Percentiles rank a stretch among this genome's conserved stretches.
Conservation (phyloP, 2,113 vertebrate species). For the Sylvia atricapilla region DNA sequence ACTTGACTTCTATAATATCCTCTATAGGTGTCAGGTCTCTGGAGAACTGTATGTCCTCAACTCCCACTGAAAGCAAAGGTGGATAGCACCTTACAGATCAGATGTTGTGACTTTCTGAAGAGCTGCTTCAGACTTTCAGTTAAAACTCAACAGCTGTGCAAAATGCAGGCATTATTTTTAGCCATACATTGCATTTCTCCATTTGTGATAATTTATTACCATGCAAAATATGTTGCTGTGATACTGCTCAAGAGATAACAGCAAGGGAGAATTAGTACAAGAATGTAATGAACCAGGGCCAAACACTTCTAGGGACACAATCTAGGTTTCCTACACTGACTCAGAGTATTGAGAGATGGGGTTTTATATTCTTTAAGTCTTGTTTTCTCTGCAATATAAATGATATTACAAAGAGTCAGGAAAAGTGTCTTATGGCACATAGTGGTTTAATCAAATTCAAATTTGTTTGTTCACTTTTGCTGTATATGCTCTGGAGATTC, state of each 20-base stretch:
- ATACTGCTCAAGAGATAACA: not conserved
- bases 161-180: slow-evolving; percentile 12
- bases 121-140: not conserved
- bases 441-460: not conserved
- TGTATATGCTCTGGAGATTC: not conserved
- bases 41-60: not conserved
- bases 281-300: not conserved
- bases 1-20: slow-evolving; percentile 48
- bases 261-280: not conserved
- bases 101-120: not conserved
- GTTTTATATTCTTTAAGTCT: not conserved
- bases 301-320: not conserved
- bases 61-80: slow-evolving; percentile 13
- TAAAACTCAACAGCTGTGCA: not conserved
- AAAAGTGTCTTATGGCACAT: not conserved
- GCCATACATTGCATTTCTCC: not conserved
- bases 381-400: not conserved
- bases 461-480: not conserved
- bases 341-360: not conserved
- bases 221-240: not conserved
- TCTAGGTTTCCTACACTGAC: not conserved
- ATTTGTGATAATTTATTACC: not conserved
- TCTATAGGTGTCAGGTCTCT: slow-evolving; percentile 9
- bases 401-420: not conserved
- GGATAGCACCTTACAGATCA: not conserved